Base-by-base conservation (phyloP, 2,797 vertebrate genomes). In the Calcarius lapponicus region DNA sequence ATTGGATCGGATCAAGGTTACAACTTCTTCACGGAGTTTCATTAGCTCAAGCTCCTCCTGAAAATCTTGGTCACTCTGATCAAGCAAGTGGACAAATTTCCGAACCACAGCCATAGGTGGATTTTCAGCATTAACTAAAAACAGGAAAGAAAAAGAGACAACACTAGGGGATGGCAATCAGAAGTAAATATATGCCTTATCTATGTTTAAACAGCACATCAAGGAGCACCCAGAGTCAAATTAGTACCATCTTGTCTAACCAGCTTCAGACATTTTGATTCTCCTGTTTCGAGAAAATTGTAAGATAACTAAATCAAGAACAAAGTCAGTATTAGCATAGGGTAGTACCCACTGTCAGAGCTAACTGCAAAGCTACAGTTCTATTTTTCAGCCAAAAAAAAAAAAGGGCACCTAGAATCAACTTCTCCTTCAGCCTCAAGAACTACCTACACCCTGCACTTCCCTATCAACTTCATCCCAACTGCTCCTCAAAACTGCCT, bases 21-120 rank as follows among this genome's bases (percentile, higher is more conserved):
- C 98, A 83, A 99, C 99, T 90, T 99, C 99, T 94, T 99, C 99
- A 20, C 99, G 98, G 71, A 99, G 98, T 54, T 98, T 98, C 99
- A 99, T 99, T 71, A 99, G 98, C 29, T 99, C 99, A 78, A 99
- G 94, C 87, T 99, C 99, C 96, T 99, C 99, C 97, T 99, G 99
- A 96, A 99, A 99, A 97, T 99, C 99, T 97, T 99, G 99, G 96
- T 99, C 99, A 14, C 99, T 99, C 95, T 99, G 99, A 96, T 99
- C 99, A 16, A 99, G 98, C 97, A 99, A 98, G 97, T 99, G 99
- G 85, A 99, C 99, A 69, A 99, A 99, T 95, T 99, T 99, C 72
- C 99, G 98, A 80, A 99, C 99, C 58, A 99, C 99, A 2, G 98
- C 98, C 99, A 99, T 99, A 2, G 99, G 99, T 7, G 99, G 99